Percentiles rank a stretch among this genome's conserved stretches.
Conservation (phyloP, 2,113 vertebrate species). For the Neomonachus schauinslandi region DNA sequence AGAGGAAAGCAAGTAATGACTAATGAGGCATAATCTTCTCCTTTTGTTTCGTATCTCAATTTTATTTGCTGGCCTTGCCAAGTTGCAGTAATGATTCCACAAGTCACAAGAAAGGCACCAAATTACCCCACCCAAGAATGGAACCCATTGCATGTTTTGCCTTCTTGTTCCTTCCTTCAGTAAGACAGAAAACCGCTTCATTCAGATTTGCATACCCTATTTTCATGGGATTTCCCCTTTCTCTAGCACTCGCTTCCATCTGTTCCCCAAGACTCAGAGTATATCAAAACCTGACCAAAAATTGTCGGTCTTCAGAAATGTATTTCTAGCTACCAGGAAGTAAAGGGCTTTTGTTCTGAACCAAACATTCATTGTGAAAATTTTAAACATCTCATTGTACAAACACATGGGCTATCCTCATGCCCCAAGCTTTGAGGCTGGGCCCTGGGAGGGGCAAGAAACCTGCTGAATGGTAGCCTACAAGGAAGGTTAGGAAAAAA, state of each 20-base stretch:
- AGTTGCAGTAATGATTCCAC: not conserved
- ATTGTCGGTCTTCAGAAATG: not conserved
- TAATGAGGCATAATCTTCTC: not conserved
- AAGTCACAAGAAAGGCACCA: not conserved
- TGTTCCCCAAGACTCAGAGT: not conserved
- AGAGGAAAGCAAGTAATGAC: not conserved
- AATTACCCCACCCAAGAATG: conserved; percentile 7
- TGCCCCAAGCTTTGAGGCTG: not conserved
- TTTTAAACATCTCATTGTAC: not conserved
- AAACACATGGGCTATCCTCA: not conserved
- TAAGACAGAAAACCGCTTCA: not conserved
- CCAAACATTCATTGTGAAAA: not conserved
- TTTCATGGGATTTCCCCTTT: not conserved
- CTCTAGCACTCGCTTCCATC: not conserved
- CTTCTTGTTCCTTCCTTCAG: not conserved
- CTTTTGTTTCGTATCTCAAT: not conserved
- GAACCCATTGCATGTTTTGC: not conserved
- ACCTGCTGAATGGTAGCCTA: not conserved
- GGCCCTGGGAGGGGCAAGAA: not conserved
- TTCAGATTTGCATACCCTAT: not conserved
- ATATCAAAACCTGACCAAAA: conserved; percentile 10
- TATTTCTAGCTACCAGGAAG: not conserved
- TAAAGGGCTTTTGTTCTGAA: not conserved
- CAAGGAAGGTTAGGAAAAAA: not conserved
- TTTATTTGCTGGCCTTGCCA: not conserved